phyloP scores from a whole-genome alignment of 2,888 invertebrate genomes.

The Trachelus troglodyta region DNA sequence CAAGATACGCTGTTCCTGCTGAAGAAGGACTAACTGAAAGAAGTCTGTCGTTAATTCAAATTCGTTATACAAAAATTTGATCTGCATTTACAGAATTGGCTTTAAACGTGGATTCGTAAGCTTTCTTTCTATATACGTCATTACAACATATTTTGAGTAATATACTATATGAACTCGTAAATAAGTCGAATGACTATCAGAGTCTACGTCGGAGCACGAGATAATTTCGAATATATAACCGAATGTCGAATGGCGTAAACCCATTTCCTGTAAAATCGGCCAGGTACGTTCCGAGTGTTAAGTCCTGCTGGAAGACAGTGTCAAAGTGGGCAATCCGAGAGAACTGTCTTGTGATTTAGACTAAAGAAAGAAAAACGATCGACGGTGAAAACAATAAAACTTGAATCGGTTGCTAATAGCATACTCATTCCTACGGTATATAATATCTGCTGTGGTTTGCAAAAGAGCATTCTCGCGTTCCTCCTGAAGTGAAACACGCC shows the following conservation, averaged over 20 bases:
- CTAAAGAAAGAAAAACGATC: not conserved
- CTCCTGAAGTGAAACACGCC: not conserved
- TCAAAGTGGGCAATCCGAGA: not conserved
- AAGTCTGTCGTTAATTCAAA: not conserved
- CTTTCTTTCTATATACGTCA: not conserved
- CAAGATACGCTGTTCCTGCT: not conserved
- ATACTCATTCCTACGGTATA: not conserved
- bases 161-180: not conserved
- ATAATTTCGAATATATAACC: not conserved
- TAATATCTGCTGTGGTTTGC: not conserved
- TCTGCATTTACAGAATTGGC: not conserved
- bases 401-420: not conserved
- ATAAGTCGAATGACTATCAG: not conserved
- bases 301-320: not conserved
- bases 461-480: not conserved
- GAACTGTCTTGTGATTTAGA: not conserved
- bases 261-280: not conserved
- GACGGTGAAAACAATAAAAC: not conserved
- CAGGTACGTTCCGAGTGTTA: not conserved
- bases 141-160: not conserved
- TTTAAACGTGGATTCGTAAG: not conserved
- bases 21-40: not conserved
- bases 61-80: not conserved
- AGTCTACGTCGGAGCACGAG: not conserved
- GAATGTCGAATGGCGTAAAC: not conserved